Evolutionary conservation across 2,888 invertebrate genomes (phyloP).

Genomic region (Acanthosepion pharaonis): DNA sequence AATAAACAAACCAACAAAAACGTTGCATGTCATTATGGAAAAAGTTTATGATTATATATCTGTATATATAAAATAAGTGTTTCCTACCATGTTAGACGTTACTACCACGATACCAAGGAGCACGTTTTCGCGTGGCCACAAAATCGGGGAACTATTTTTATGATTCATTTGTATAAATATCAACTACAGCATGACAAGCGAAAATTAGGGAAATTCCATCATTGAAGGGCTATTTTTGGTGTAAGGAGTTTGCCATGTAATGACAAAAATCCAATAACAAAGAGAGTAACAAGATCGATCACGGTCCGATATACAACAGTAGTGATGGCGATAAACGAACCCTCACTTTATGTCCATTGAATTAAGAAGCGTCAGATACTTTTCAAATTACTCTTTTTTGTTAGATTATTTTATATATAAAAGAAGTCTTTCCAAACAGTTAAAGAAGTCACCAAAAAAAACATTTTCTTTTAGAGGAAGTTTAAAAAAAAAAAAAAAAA

Average conservation of each 20-base stretch:
- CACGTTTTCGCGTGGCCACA: not conserved
- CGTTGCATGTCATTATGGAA: not conserved
- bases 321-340: not conserved
- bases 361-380: not conserved
- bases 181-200: not conserved
- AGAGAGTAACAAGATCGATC: not conserved
- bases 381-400: not conserved
- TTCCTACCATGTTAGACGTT: conserved; percentile 40
- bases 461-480: not conserved
- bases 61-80: not conserved
- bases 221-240: not conserved
- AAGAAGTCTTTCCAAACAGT: not conserved
- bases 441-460: not conserved
- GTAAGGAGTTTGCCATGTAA: not conserved
- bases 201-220: not conserved
- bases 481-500: not conserved
- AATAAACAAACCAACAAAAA: not conserved
- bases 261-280: not conserved
- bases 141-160: conserved; percentile 37
- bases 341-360: not conserved
- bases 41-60: not conserved
- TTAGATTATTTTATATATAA: not conserved
- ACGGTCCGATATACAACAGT: not conserved
- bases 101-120: conserved; percentile 46
- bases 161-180: not conserved